A percentile compares a stretch with the other conserved stretches of the same genome.
Conservation (phyloP, 2,888 invertebrate genomes). For the Harpagoxenus sublaevis region DNA sequence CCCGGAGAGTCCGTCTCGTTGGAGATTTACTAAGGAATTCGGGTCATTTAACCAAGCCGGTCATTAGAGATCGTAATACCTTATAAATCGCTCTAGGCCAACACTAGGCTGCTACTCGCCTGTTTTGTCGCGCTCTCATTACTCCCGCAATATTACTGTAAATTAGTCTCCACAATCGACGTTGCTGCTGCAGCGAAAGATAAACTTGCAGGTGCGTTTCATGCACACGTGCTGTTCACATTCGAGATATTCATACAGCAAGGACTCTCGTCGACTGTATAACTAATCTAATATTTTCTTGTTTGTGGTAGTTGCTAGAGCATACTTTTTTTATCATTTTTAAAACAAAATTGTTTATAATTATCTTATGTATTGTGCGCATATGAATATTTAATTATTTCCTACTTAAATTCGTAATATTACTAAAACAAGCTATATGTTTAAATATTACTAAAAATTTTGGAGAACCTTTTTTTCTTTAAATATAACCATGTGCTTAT, state of each 20-base stretch:
- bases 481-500: background rate
- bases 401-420: background rate
- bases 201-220: constrained; percentile 10
- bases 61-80: constrained; percentile 56
- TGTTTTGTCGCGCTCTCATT: constrained; percentile 46
- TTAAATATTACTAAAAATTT: background rate
- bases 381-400: background rate
- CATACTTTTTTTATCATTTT: background rate
- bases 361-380: background rate
- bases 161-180: constrained; percentile 25
- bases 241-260: background rate
- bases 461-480: background rate
- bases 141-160: constrained; percentile 35
- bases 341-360: background rate
- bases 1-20: constrained; percentile 10
- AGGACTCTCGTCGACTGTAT: background rate
- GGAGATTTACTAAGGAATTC: constrained; percentile 54
- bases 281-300: constrained; percentile 15
- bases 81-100: constrained; percentile 42
- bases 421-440: background rate
- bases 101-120: background rate
- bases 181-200: constrained; percentile 1
- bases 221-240: background rate
- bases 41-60: constrained; percentile 55
- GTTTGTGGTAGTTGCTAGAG: background rate